Evolutionary conservation across 2,888 invertebrate genomes (phyloP).

Genomic region (Erpobdella octoculata): DNA sequence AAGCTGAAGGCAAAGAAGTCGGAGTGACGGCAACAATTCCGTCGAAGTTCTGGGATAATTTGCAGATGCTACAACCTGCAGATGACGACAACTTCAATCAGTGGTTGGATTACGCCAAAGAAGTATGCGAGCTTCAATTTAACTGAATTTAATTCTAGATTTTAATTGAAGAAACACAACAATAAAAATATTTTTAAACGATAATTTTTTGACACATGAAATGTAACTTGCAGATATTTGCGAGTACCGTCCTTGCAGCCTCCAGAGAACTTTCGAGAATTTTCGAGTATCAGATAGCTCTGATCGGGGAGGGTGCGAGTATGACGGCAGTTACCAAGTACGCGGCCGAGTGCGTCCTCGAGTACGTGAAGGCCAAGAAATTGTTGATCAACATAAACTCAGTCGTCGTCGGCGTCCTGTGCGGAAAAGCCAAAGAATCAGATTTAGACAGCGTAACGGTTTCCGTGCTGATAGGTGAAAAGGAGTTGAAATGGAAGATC

Average conservation of each 20-base stretch:
- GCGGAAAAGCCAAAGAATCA: neutral
- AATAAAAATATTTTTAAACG: neutral
- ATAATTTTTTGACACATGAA: neutral
- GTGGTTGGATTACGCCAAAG: neutral
- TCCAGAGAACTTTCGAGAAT: slow-evolving; percentile 36
- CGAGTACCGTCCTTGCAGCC: neutral
- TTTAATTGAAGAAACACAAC: neutral
- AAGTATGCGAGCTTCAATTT: neutral
- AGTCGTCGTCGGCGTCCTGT: slow-evolving; percentile 23
- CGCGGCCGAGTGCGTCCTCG: slow-evolving; percentile 35
- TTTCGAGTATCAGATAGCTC: slow-evolving; percentile 38
- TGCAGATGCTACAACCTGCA: neutral
- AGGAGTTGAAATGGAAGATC: slow-evolving; percentile 38
- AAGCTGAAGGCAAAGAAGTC: neutral
- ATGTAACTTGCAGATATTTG: neutral
- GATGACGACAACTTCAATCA: neutral
- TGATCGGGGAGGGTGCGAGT: slow-evolving; percentile 34
- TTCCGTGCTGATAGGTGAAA: slow-evolving; percentile 35
- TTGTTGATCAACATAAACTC: slow-evolving; percentile 24
- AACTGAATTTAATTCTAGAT: too few relatives aligned
- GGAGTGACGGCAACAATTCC: neutral
- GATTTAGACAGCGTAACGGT: slow-evolving; percentile 11
- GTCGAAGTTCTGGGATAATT: neutral
- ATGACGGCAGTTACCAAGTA: slow-evolving; percentile 34
- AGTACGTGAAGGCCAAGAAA: slow-evolving; percentile 21